phyloP scores from a whole-genome alignment of 2,797 vertebrate species.

The Falco rusticolus region DNA sequence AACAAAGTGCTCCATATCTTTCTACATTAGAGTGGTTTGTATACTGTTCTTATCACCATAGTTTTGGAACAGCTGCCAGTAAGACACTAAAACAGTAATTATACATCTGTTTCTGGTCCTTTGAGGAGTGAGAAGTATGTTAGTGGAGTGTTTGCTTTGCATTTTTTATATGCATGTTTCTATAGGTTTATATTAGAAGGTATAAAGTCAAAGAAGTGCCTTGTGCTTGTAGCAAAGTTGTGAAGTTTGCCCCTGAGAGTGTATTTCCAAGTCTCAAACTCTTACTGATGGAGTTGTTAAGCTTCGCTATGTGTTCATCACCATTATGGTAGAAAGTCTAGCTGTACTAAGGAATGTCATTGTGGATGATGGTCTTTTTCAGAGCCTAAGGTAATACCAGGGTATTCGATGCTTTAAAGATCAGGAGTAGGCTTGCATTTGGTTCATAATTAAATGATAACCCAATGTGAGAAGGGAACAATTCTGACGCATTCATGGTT shows the following conservation, averaged over 20 bases:
- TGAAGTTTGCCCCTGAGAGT: background rate
- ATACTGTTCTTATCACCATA: background rate
- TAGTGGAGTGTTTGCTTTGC: background rate
- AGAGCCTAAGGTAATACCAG: background rate
- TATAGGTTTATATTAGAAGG: background rate
- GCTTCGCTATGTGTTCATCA: background rate
- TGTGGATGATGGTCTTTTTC: background rate
- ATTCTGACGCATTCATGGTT: background rate
- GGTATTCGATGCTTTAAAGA: background rate
- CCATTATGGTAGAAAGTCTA: background rate
- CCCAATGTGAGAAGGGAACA: background rate
- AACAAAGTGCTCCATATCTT: background rate
- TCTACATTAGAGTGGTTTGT: background rate
- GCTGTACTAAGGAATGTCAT: background rate
- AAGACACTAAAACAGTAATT: slow-evolving; percentile 56
- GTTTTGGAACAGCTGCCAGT: slow-evolving; percentile 45
- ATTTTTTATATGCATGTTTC: slow-evolving; percentile 3
- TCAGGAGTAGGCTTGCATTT: background rate
- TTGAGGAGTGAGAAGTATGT: background rate
- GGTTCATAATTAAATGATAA: background rate
- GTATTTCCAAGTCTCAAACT: background rate
- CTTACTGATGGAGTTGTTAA: background rate
- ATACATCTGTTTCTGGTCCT: slow-evolving; percentile 43
- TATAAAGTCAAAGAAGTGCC: background rate
- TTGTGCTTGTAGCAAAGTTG: background rate